phyloP scores from a whole-genome alignment of 1,140 invertebrate genomes.

The Agrypnia vestita region DNA sequence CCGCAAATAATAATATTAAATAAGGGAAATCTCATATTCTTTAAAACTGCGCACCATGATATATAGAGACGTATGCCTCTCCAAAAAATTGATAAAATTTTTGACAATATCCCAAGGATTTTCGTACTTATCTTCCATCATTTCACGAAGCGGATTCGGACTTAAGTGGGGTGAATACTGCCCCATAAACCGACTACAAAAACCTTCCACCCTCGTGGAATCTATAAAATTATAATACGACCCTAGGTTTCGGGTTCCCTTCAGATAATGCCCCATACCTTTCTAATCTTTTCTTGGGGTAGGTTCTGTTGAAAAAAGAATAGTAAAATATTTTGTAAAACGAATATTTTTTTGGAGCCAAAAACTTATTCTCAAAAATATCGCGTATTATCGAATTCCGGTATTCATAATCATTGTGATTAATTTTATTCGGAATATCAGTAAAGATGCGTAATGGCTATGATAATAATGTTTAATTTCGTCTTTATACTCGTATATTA shows the following conservation, averaged over 20 bases:
- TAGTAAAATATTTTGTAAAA: not conserved
- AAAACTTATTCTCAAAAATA: not conserved
- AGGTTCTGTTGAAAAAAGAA: not conserved
- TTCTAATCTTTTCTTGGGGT: not conserved
- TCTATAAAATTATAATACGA: conserved; percentile 48
- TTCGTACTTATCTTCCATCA: not conserved
- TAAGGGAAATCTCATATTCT: too few relatives aligned
- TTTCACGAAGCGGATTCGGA: conserved; percentile 19
- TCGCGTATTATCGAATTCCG: too few relatives aligned
- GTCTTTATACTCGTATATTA: too few relatives aligned
- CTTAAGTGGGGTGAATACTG: conserved; percentile 33
- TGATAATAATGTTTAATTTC: too few relatives aligned
- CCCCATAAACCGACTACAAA: conserved; percentile 27
- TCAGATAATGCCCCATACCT: conserved; percentile 1
- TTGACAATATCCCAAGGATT: conserved; percentile 9
- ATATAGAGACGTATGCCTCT: too few relatives aligned
- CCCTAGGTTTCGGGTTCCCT: conserved; percentile 21
- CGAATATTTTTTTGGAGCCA: not conserved
- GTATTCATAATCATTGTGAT: too few relatives aligned
- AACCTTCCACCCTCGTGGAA: conserved; percentile 21
- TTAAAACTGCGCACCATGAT: too few relatives aligned
- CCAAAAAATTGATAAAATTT: conserved; percentile 9
- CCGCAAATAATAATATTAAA: too few relatives aligned
- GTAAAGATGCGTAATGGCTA: too few relatives aligned
- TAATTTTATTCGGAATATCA: too few relatives aligned